Base-by-base conservation (phyloP, 1,140 invertebrate species). In the Drosophila equinoxialis region DNA sequence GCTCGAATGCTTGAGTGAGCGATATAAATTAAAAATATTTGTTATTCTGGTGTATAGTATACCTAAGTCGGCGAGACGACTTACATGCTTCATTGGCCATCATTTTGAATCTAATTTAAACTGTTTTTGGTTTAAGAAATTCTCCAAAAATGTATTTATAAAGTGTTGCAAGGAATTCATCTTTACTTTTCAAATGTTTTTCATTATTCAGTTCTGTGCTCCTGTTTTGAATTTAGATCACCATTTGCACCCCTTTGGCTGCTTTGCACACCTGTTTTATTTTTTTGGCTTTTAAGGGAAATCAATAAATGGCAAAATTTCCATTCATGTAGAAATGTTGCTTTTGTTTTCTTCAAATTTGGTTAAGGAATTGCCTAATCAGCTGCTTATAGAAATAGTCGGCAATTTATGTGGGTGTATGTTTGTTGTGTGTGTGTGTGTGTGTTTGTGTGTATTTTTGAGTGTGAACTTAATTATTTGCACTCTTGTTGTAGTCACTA, bases 381-480 rank as follows among this genome's bases (percentile, higher is more conserved):
- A 77, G 74, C 74, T 77, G 74, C 37, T 35, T 57, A 45, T 77
- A 77, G 51, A 77, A 77, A 77, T 77, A 77, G 35, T 59, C 67
- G 20, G 17, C 48, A 75, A 39, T 17, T 7, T 17, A 33, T 20
- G 30, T 37, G 37, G 13, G 8, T 1, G n/a, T 59, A 6, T 37
- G 37, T 23, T 1, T 1, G 7, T 59, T 59, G 3, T 37, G 37
- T 23, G 4, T 1, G 7, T 59, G 3, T 37, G 58, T 60, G 33
- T 68, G 33, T 48, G 48, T 41, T 59, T 48, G 58, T 41, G 63
- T 59, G 30, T 33, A 30, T 57, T 13, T 6, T 14, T 37, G 59
- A 42, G 58, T 59, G 62, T 60, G 42, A 37, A 77, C 73, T 77
- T 70, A 60, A 77, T 77, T 77, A 77, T 77, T 77, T 76, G 74